Conservation (phyloP, 2,113 vertebrate species). For the Piliocolobus tephrosceles region DNA sequence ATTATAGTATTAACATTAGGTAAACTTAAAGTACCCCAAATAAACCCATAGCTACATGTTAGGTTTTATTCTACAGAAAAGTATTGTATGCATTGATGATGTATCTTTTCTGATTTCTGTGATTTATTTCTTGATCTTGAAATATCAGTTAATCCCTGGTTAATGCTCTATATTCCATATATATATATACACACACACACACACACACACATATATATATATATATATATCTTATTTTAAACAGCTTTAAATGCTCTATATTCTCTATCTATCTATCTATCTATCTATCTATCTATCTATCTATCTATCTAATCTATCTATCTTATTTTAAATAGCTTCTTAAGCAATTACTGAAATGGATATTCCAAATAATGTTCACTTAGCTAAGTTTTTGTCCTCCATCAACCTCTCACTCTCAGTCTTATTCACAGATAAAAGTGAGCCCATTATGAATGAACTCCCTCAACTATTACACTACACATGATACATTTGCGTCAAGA, state of each 20-base stretch:
- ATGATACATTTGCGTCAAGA: neutral
- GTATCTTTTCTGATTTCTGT: neutral
- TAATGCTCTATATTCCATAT: neutral
- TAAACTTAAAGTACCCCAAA: constrained; percentile 64
- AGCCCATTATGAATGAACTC: neutral
- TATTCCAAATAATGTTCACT: neutral
- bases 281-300: neutral
- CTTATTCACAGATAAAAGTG: neutral
- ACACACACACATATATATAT: too few species aligned
- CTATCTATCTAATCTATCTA: neutral
- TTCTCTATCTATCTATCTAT: neutral
- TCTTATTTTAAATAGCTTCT: neutral
- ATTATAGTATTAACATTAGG: constrained; percentile 12
- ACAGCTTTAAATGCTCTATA: neutral
- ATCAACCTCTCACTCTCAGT: neutral
- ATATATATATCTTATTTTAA: neutral
- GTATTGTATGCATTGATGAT: neutral
- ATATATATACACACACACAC: neutral
- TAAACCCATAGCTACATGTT: constrained; percentile 10
- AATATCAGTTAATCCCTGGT: neutral
- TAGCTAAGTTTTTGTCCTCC: neutral
- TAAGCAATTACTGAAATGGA: neutral
- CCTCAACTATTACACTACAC: neutral
- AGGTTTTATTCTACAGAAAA: neutral
- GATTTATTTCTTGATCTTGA: constrained; percentile 14